Conservation (phyloP, 2,113 vertebrate genomes). For the Myrmecobius fasciatus region DNA sequence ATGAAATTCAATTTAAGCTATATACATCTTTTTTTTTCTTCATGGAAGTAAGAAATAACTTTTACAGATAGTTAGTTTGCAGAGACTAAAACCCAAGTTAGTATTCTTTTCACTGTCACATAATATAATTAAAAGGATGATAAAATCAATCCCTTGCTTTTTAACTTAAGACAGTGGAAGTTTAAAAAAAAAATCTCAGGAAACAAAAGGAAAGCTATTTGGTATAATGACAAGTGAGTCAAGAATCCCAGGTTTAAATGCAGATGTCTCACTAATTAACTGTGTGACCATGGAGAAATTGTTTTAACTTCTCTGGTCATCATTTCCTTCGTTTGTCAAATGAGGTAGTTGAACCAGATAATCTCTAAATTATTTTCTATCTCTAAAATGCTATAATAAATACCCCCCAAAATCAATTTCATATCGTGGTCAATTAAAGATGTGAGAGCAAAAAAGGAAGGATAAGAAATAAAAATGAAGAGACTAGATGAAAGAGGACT, state of each 20-base stretch:
- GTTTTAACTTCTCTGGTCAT: background rate
- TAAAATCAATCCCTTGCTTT: background rate
- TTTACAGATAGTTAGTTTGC: too few relatives aligned
- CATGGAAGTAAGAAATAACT: background rate
- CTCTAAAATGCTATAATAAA: background rate
- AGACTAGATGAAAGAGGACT: rapidly evolving
- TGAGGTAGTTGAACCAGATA: background rate
- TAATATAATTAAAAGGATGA: background rate
- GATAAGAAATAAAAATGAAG: too few relatives aligned
- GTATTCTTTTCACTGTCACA: background rate
- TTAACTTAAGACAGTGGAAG: background rate
- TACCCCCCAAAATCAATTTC: background rate
- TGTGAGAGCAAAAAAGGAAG: background rate
- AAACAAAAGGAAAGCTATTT: background rate
- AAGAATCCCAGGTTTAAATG: background rate
- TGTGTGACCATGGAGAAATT: background rate
- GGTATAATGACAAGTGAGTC: background rate
- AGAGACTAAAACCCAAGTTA: background rate
- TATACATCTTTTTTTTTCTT: background rate
- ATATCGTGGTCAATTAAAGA: background rate
- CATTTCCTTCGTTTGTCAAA: background rate
- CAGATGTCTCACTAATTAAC: background rate
- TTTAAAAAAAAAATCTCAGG: background rate
- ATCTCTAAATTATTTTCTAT: background rate
- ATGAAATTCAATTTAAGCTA: too few relatives aligned